Base-by-base conservation (phyloP, 2,888 invertebrate species). In the Limnephilus rhombicus region DNA sequence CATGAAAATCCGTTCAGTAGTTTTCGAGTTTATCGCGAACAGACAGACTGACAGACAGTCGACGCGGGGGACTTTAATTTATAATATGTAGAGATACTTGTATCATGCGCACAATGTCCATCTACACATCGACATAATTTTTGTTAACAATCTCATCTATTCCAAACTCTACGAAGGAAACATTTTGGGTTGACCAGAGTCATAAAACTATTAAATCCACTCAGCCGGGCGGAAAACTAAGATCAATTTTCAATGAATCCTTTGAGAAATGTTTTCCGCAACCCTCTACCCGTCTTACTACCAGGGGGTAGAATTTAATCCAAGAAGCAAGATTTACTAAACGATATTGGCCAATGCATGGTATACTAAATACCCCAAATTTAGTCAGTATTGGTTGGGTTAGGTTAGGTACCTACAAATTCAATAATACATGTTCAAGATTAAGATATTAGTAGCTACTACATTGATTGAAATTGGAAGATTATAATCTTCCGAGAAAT, bases 201-300 rank as follows among this genome's bases (percentile, higher is more conserved):
- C 91, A 93, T 93, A 92, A 93, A 92, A 93, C 93, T 93, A 93
- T 93, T 93, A 92, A 93, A 93, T 93, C 92, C 85, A 92, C 92
- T 92, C 91, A 53, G 53, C 91, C 92, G 89, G 91, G 92, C 92
- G 92, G 93, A 93, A 93, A 91, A 92, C 93, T 92, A 92, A 93
- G 93, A 93, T 93, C 93, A 93, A 93, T 93, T 93, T 93, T 91
- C 89, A 91, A 91, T 91, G 92, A 92, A 93, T 89, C 93, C 93
- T 93, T 93, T 92, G 93, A 92, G 91, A 87, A 87, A 90, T 91
- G 91, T 90, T 92, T 89, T 37, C 80, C 87, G 15, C 80, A 90
- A 24, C 37, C 89, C 34, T 53, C 45, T 37, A 13, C 13, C 41
- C 24, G n/a, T 41, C 34, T 85, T 3, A 4, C 12, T n/a, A 5